phyloP scores from a whole-genome alignment of 2,113 vertebrate genomes.

The Nyctereutes procyonoides region DNA sequence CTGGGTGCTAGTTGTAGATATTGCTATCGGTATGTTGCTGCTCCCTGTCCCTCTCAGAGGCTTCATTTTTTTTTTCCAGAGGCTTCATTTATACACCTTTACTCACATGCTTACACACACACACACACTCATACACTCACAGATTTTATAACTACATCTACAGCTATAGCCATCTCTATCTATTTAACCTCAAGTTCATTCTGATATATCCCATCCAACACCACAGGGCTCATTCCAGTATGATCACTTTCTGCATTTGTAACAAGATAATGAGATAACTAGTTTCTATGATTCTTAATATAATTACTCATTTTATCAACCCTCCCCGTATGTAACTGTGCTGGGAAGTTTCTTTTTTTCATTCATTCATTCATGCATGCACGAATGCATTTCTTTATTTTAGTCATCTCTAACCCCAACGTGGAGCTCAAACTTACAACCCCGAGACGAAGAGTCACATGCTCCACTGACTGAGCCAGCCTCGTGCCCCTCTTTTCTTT shows the following conservation, averaged over 20 bases:
- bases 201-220: background rate
- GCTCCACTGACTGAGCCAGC: background rate
- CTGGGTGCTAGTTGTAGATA: background rate
- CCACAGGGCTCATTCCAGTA: background rate
- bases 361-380: background rate
- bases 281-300: background rate
- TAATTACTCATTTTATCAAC: background rate
- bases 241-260: constrained; percentile 26
- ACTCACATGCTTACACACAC: background rate
- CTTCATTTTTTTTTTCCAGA: background rate
- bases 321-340: background rate
- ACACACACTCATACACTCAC: background rate
- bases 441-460: background rate
- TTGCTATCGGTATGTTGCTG: background rate
- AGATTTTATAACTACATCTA: background rate
- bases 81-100: background rate
- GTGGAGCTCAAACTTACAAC: background rate
- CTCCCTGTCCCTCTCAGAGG: background rate
- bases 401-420: background rate
- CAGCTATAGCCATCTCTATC: background rate
- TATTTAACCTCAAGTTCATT: background rate
- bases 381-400: background rate
- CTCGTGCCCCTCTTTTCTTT: no score
- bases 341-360: background rate
- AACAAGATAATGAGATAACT: background rate